Conservation (phyloP, 2,113 vertebrate species). For the Ammodramus savannarum region DNA sequence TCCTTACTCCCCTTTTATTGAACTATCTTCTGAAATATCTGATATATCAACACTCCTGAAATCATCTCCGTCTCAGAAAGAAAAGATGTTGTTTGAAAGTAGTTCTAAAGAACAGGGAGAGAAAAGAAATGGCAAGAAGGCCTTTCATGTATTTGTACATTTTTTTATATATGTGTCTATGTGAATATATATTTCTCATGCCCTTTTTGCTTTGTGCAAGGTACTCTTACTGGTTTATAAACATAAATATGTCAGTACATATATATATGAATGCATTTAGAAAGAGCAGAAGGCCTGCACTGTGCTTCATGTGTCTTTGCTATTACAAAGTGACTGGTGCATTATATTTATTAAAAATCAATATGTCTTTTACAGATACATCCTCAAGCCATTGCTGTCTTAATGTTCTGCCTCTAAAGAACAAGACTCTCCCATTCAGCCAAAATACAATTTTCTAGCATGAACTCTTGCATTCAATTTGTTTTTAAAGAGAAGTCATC, state of each 20-base stretch:
- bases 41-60: neutral
- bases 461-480: neutral
- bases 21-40: neutral
- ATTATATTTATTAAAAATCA: constrained; percentile 41
- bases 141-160: neutral
- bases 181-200: neutral
- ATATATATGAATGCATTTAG: neutral
- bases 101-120: neutral
- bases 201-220: neutral
- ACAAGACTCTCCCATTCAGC: neutral
- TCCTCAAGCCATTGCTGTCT: neutral
- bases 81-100: neutral
- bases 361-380: constrained; percentile 5
- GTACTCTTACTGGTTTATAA: neutral
- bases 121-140: neutral
- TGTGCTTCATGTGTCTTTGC: neutral
- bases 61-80: neutral
- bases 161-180: neutral
- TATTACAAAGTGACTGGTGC: neutral
- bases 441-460: constrained; percentile 4
- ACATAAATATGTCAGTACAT: neutral
- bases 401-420: neutral
- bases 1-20: neutral
- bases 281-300: neutral
- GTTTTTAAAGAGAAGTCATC: constrained; percentile 17